Percentiles rank a stretch among this genome's conserved stretches.
These are phyloP conservation scores for Pipra filicauda DNA, from an alignment of 2,113 vertebrate species.

Conservation along the genomic window DNA sequence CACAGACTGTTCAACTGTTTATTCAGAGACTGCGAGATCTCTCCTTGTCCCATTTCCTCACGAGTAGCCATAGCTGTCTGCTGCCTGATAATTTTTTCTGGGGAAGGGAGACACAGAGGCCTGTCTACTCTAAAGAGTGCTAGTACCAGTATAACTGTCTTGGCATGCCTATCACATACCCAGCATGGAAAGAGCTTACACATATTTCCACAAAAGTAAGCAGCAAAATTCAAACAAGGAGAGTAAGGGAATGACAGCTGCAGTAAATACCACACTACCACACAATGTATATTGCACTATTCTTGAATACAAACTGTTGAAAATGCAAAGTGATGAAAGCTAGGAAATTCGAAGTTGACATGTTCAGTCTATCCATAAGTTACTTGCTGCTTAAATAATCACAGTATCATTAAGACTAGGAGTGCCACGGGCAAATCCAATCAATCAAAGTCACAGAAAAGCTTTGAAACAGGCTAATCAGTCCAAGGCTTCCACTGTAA, in stretches of 20 bases:
- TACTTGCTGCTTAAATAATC: slow-evolving; percentile 19
- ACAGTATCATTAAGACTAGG: neutral
- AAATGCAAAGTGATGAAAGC: neutral
- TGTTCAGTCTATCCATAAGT: neutral
- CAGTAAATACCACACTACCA: neutral
- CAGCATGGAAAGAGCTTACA: neutral
- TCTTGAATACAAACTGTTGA: neutral
- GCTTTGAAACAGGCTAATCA: slow-evolving; percentile 1
- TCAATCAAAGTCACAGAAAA: slow-evolving; percentile 1
- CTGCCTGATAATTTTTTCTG: neutral
- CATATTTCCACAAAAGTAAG: neutral
- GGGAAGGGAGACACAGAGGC: neutral
- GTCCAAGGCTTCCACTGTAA: neutral
- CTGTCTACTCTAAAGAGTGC: neutral
- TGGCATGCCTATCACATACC: neutral
- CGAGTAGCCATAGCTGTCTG: neutral
- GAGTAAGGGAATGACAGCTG: neutral
- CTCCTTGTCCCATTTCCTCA: neutral
- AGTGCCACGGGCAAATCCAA: neutral
- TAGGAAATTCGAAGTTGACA: neutral
- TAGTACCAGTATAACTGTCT: no score
- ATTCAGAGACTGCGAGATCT: neutral
- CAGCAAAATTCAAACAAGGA: neutral
- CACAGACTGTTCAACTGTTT: neutral
- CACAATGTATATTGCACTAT: neutral